Percentiles rank a stretch among this genome's conserved stretches.
These are phyloP conservation scores for Melinopterus prodromus DNA, from an alignment of 2,888 invertebrate genomes.

Conservation along the genomic window DNA sequence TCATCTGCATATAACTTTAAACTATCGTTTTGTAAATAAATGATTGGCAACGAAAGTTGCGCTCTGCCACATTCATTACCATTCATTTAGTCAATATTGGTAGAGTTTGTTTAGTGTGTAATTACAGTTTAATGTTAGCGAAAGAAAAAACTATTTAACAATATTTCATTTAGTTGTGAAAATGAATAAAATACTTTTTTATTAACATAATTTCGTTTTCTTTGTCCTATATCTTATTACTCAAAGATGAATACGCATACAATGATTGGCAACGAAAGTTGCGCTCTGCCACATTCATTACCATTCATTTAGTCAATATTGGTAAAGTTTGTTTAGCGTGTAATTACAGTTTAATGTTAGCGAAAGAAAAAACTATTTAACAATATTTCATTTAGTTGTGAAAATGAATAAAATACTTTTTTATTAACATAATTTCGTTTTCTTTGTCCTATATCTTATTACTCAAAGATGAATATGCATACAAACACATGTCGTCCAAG, in stretches of 20 bases:
- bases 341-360: not conserved
- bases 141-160: not conserved
- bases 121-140: not conserved
- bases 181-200: constrained; percentile 4
- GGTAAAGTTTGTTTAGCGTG: not conserved
- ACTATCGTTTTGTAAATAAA: not conserved
- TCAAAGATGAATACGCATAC: too few relatives aligned
- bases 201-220: not conserved
- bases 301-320: not conserved
- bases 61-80: not conserved
- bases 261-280: too few relatives aligned
- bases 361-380: not conserved
- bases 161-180: not conserved
- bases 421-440: not conserved
- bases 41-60: too few relatives aligned
- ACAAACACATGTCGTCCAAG: too few relatives aligned
- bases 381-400: constrained; percentile 4
- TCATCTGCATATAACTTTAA: not conserved
- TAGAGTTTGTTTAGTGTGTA: not conserved
- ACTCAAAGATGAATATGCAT: too few relatives aligned
- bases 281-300: not conserved
- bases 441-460: not conserved
- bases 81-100: not conserved
- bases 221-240: not conserved
- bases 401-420: not conserved